Conservation (phyloP, 2,888 invertebrate genomes). For the Drosophila merina region DNA sequence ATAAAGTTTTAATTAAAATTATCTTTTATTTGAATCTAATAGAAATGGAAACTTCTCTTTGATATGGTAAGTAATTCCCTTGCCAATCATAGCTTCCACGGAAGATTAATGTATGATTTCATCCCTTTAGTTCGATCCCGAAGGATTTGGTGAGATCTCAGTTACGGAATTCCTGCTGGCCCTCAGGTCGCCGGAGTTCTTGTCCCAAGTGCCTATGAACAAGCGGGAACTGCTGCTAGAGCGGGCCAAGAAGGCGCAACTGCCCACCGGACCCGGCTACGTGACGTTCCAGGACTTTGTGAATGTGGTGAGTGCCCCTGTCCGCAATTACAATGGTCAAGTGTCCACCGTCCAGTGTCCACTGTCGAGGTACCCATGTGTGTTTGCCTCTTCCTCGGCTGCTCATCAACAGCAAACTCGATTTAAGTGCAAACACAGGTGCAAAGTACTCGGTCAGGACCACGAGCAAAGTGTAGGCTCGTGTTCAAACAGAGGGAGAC, state of each 20-base stretch:
- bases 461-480: conserved; percentile 61
- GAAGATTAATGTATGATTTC: background rate
- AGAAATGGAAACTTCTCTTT: conserved; percentile 96
- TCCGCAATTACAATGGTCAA: conserved; percentile 30
- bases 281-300: conserved; percentile 97
- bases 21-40: background rate
- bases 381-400: conserved; percentile 30
- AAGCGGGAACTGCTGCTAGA: conserved; percentile 91
- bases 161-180: conserved; percentile 93
- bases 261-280: conserved; percentile 86
- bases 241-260: conserved; percentile 88
- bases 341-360: conserved; percentile 17
- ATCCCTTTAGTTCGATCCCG: conserved; percentile 90
- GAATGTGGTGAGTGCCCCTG: conserved; percentile 92
- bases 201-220: conserved; percentile 89
- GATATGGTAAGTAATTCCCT: conserved; percentile 88
- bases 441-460: conserved; percentile 41
- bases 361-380: conserved; percentile 44
- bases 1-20: background rate
- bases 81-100: too few relatives aligned
- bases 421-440: conserved; percentile 75
- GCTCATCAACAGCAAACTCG: conserved; percentile 58
- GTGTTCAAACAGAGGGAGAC: conserved; percentile 65
- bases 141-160: conserved; percentile 96
- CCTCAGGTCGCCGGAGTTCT: conserved; percentile 90